Percentiles rank a stretch among this genome's conserved stretches.
phyloP scores from a whole-genome alignment of 2,888 invertebrate species.

The Noctuana brunneofusca region DNA sequence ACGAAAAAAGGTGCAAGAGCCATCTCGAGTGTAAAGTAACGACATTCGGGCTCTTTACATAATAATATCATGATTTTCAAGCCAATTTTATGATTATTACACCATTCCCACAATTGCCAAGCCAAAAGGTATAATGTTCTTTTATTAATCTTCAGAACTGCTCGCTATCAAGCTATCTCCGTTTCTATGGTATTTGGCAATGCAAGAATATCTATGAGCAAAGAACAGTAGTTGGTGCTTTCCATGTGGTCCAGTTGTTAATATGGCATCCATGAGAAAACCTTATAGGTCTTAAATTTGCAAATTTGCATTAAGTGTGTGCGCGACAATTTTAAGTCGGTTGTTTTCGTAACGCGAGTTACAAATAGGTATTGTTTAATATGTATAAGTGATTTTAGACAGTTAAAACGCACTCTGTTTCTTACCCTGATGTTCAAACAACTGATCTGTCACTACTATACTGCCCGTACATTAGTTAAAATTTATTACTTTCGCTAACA shows the following conservation, averaged over 20 bases:
- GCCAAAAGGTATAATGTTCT: slow-evolving; percentile 32
- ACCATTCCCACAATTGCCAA: slow-evolving; percentile 28
- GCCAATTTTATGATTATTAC: slow-evolving; percentile 32
- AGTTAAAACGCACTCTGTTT: no score
- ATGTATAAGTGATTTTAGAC: no score
- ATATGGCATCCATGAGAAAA: no score
- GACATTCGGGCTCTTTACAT: slow-evolving; percentile 13
- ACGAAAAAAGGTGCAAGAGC: slow-evolving; percentile 5
- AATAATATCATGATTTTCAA: slow-evolving; percentile 19
- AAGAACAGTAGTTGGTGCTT: slow-evolving; percentile 3
- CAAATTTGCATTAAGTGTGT: no score
- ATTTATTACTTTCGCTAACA: neutral
- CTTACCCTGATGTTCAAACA: no score
- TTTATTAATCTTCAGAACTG: slow-evolving; percentile 30
- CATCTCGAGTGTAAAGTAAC: slow-evolving; percentile 26
- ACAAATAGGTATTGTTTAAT: no score
- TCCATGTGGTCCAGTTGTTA: no score
- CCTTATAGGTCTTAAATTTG: no score
- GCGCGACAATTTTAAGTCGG: no score
- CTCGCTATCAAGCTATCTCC: slow-evolving; percentile 26
- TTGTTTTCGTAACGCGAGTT: no score
- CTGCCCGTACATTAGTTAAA: neutral
- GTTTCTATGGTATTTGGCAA: slow-evolving; percentile 25
- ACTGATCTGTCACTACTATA: neutral
- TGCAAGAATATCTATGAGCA: slow-evolving; percentile 11